Conservation (phyloP, 2,888 invertebrate genomes). For the Caenorhabditis sp. region DNA sequence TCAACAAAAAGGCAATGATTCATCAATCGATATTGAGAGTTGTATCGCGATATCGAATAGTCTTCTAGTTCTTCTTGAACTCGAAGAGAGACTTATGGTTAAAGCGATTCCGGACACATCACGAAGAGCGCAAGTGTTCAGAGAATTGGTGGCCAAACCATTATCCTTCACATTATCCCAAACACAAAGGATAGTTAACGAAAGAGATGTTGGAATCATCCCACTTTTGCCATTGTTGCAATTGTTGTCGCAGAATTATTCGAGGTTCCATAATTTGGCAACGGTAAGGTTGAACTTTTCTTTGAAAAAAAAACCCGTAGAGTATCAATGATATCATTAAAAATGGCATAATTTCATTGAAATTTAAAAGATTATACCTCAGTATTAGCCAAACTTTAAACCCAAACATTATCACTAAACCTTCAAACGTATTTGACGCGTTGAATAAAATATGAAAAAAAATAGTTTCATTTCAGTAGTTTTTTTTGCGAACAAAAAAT, state of each 20-base stretch:
- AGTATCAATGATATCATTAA: too few species aligned
- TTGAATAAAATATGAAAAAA: too few species aligned
- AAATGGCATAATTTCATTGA: too few species aligned
- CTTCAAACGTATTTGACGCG: too few species aligned
- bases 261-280: conserved; percentile 51
- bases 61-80: conserved; percentile 40
- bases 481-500: too few species aligned
- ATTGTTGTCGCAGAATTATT: conserved; percentile 48
- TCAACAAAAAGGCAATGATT: conserved; percentile 20
- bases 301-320: neutral
- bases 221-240: conserved; percentile 52
- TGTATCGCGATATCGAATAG: conserved; percentile 42
- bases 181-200: conserved; percentile 41
- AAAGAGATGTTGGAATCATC: conserved; percentile 41
- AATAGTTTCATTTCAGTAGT: too few species aligned
- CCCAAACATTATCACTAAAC: too few species aligned
- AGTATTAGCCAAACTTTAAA: too few species aligned
- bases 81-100: conserved; percentile 48
- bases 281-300: conserved; percentile 43
- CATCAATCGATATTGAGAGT: conserved; percentile 37
- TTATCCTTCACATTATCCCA: conserved; percentile 40
- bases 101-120: conserved; percentile 51
- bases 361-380: too few species aligned
- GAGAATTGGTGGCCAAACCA: conserved; percentile 49
- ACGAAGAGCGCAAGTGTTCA: conserved; percentile 52